phyloP scores from a whole-genome alignment of 2,797 vertebrate species.

The Lepilemur ruficaudatus region DNA sequence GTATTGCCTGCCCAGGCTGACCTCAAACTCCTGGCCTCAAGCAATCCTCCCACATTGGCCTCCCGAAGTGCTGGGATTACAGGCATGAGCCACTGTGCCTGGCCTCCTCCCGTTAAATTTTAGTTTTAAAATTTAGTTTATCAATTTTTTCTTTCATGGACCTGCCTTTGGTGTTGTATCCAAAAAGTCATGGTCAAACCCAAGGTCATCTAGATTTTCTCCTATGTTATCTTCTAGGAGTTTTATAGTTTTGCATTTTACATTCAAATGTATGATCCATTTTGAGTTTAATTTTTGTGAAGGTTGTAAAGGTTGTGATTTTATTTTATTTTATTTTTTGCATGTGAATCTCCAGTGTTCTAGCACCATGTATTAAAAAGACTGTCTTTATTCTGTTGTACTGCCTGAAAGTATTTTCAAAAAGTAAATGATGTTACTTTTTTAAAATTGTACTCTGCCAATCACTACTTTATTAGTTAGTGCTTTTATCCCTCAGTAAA shows the following conservation, averaged over 20 bases:
- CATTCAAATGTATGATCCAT: neutral
- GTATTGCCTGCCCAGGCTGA: neutral
- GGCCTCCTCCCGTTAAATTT: neutral
- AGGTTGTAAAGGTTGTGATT: neutral
- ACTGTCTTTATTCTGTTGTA: neutral
- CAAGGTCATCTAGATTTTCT: neutral
- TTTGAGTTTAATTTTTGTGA: conserved; percentile 11
- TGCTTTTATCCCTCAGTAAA: conserved; percentile 64
- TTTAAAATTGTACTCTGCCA: conserved; percentile 18
- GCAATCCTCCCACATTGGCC: too few species aligned
- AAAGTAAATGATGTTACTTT: neutral
- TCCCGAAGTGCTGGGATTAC: neutral
- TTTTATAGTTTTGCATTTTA: neutral
- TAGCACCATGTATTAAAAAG: neutral
- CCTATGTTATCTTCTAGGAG: neutral
- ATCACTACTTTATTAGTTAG: conserved; percentile 48
- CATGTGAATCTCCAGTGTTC: neutral
- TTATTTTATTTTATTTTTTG: neutral
- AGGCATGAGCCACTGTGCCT: neutral
- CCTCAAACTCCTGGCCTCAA: neutral
- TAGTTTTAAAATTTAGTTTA: neutral
- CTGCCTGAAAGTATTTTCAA: neutral
- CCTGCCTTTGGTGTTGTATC: neutral
- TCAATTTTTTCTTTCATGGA: neutral
- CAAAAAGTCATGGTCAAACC: neutral